Conservation (phyloP, 2,113 vertebrate species). For the Tychaedon coryphoeus region DNA sequence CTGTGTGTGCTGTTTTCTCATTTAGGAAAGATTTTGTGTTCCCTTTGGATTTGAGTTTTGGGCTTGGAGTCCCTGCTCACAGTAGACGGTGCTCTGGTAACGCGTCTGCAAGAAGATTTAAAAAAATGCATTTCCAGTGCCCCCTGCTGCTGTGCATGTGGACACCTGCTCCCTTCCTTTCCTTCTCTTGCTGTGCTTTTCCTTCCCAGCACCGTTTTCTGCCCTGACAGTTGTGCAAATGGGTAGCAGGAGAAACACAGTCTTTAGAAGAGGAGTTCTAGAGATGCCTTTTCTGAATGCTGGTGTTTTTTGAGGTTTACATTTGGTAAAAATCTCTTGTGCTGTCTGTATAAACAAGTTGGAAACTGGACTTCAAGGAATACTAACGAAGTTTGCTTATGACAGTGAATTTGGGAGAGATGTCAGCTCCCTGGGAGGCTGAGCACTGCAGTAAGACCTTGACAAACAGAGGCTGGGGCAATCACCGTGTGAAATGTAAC, state of each 20-base stretch:
- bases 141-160: accelerated
- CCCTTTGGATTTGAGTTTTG: accelerated
- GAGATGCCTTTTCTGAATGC: not conserved
- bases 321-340: not conserved
- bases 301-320: not conserved
- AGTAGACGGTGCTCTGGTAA: not conserved
- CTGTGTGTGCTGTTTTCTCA: not conserved
- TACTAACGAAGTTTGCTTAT: not conserved
- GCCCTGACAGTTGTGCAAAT: not conserved
- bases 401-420: not conserved
- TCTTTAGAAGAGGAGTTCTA: not conserved
- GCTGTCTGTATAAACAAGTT: not conserved
- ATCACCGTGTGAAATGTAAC: not conserved
- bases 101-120: accelerated
- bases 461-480: too few species aligned
- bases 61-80: accelerated
- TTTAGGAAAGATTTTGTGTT: too few species aligned
- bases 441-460: not conserved
- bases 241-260: not conserved
- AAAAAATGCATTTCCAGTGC: not conserved
- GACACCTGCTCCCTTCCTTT: not conserved
- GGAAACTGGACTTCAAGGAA: not conserved
- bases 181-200: not conserved
- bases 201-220: not conserved
- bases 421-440: not conserved